Evolutionary conservation across 2,113 vertebrate species (phyloP).

Genomic region (Callocephalon fimbriatum): DNA sequence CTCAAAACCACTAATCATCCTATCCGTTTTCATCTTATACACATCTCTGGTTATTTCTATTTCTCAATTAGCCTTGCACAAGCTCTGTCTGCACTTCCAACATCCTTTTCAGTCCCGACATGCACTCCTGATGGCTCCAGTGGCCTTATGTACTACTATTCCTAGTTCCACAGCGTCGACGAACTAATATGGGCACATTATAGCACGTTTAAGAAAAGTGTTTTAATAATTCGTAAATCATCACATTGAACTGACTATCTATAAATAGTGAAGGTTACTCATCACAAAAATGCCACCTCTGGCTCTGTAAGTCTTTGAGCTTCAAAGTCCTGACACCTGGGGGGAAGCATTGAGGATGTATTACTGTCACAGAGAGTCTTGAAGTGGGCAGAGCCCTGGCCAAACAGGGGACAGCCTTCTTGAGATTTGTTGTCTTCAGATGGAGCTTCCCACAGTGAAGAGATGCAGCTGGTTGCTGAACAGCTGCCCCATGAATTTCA

Average conservation of each 20-base stretch:
- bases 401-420: background rate
- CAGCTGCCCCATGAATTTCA: background rate
- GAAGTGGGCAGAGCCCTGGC: background rate
- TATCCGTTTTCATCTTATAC: background rate
- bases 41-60: background rate
- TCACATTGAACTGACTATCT: background rate
- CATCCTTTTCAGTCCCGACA: fast-evolving
- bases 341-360: fast-evolving
- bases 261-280: conserved; percentile 4
- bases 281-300: background rate
- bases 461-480: background rate
- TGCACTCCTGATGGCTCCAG: background rate
- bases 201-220: background rate
- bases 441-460: background rate
- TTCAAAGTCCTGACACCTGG: background rate
- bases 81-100: background rate
- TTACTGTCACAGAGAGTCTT: background rate
- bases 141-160: background rate
- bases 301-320: background rate
- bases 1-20: background rate
- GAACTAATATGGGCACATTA: background rate
- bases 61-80: background rate
- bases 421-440: background rate
- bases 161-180: background rate
- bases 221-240: conserved; percentile 23